These are phyloP conservation scores for Acronicta psi DNA, from an alignment of 2,888 invertebrate genomes.

Conservation along the genomic window DNA sequence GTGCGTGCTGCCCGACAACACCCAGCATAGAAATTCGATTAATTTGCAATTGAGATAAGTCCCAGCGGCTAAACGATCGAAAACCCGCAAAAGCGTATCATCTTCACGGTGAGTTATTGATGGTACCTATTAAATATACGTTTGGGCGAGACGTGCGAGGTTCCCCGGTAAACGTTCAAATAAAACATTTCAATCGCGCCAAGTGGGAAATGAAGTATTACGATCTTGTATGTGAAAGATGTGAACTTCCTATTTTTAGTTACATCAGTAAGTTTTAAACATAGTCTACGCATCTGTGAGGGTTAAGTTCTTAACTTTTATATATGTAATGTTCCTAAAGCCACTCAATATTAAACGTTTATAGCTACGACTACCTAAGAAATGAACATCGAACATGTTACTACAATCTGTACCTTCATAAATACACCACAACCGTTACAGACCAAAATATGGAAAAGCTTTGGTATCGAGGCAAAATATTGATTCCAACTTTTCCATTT, in stretches of 20 bases:
- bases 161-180: slow-evolving; percentile 76
- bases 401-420: slow-evolving; percentile 27
- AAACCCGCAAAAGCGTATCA: slow-evolving; percentile 82
- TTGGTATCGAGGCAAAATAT: slow-evolving; percentile 51
- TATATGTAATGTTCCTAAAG: slow-evolving; percentile 1
- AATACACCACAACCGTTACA: slow-evolving; percentile 27
- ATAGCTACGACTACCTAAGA: slow-evolving; percentile 1
- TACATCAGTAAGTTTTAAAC: slow-evolving; percentile 47
- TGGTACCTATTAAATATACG: slow-evolving; percentile 88
- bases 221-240: slow-evolving; percentile 75
- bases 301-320: neutral
- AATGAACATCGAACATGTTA: slow-evolving; percentile 34
- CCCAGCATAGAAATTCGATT: slow-evolving; percentile 82
- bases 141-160: slow-evolving; percentile 73
- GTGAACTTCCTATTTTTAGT: slow-evolving; percentile 67
- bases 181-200: slow-evolving; percentile 85
- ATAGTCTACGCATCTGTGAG: slow-evolving; percentile 2
- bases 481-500: slow-evolving; percentile 64
- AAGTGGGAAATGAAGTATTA: slow-evolving; percentile 83
- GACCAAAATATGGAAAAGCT: slow-evolving; percentile 44
- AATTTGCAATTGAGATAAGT: slow-evolving; percentile 88
- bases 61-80: slow-evolving; percentile 77
- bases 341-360: slow-evolving; percentile 14
- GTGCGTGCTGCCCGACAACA: slow-evolving; percentile 69
- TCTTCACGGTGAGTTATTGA: slow-evolving; percentile 86